Percentiles rank a stretch among this genome's conserved stretches.
Conservation (phyloP, 2,888 invertebrate genomes). For the Malthinus seriepunctatus region DNA sequence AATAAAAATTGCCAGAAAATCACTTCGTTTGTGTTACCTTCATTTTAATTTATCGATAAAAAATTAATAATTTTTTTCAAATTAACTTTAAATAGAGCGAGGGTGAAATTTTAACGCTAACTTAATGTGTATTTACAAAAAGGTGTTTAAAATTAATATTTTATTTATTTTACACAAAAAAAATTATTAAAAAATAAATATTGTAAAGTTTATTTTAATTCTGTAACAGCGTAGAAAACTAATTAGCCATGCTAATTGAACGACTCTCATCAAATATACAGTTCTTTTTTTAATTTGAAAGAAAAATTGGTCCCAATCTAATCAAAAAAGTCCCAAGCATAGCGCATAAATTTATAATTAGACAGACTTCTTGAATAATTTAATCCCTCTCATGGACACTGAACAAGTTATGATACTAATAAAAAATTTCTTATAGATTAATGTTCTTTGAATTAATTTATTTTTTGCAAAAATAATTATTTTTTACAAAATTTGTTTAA, state of each 20-base stretch:
- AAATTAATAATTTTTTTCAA: not conserved
- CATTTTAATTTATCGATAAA: conserved; percentile 1
- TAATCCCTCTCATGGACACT: conserved; percentile 32
- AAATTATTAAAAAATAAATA: conserved; percentile 6
- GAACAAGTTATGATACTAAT: conserved; percentile 23
- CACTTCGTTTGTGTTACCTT: conserved; percentile 3
- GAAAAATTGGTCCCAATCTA: conserved; percentile 52
- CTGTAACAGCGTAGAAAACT: conserved; percentile 32
- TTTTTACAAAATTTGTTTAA: no score
- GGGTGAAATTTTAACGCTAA: no score
- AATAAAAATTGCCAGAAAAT: conserved; percentile 19
- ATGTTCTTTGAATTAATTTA: conserved; percentile 7
- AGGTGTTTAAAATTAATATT: not conserved
- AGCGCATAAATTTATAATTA: conserved; percentile 49
- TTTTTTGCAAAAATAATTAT: not conserved
- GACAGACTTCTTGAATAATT: conserved; percentile 42
- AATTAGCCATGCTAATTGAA: conserved; percentile 47
- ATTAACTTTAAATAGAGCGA: no score
- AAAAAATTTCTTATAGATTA: conserved; percentile 13
- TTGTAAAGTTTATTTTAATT: conserved; percentile 31
- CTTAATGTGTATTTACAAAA: no score
- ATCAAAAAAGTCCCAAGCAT: conserved; percentile 47
- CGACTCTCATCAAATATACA: conserved; percentile 50
- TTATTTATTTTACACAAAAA: not conserved
- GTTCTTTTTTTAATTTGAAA: conserved; percentile 49